Evolutionary conservation across 2,797 vertebrate genomes (phyloP), one percentile per base, ranked within the genome.

Genomic region (Liasis olivaceus): DNA sequence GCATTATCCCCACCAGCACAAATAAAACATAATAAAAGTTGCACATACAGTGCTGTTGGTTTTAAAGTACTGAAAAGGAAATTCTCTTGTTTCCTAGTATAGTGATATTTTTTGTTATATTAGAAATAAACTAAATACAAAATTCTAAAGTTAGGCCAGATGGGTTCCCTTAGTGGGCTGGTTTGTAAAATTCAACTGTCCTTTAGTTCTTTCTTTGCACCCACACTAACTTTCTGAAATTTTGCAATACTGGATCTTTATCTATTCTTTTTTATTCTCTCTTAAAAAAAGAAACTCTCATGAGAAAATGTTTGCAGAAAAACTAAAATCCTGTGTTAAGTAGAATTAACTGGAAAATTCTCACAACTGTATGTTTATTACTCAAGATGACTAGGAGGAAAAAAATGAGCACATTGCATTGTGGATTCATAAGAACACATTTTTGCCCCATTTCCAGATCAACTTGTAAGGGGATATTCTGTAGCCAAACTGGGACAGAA

Each of bases 21-120:
- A 89, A 89, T 66, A 91, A 84, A 94, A 92, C 20, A 24, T 91
- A 89, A 93, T 63, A 59, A 72, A 95, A 95, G 31, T 0, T 88
- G 56, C 92, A 87, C 88, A 90, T 89, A 93, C 26, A 94, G 91
- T 28, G 36, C 8, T 7, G 77, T 7, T 89, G 47, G 5, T 28
- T 91, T 90, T 95, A 85, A 94, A 36, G 36, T 89, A 90, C 36
- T 36, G 36, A 36, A 36, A 9, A 62, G 1, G 47, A 92, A 93
- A 94, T 63, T 0, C 0, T 9, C 72, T 92, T 87, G 47, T 51
- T 96, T 93, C 63, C 92, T 93, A 26, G 36, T 93, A 85, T 28
- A 2, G 64, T 13, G 42, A 1, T 0, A 6, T 87, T 96, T 92
- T n/a, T 62, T 90, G 64, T 42, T 89, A 24, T 28, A 85, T 84